A percentile compares a stretch with the other conserved stretches of the same genome.
phyloP scores from a whole-genome alignment of 92 coral and sea anemone genomes.

The Porites rus region DNA sequence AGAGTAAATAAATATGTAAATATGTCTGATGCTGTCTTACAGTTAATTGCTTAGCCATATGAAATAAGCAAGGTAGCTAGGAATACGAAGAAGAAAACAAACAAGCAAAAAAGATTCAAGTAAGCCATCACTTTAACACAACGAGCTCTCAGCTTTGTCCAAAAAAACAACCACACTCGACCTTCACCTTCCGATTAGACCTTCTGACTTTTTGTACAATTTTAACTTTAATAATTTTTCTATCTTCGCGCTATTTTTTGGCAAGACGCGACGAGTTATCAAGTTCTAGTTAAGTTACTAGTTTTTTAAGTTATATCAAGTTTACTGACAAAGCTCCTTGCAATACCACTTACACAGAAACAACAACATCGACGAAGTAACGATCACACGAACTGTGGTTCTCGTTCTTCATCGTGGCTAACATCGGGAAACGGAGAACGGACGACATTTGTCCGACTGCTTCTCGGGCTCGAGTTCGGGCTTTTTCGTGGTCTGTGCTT shows the following conservation, averaged over 20 bases:
- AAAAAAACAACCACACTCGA: not conserved
- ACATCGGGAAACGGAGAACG: conserved; percentile 84
- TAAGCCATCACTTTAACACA: no score
- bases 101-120: not conserved
- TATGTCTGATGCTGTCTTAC: not conserved
- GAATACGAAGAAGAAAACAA: not conserved
- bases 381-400: conserved; percentile 88
- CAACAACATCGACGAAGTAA: not conserved
- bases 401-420: conserved; percentile 68
- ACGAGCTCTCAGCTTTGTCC: no score
- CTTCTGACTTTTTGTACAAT: not conserved
- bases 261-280: not conserved
- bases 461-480: conserved; percentile 68
- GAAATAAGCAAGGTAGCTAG: not conserved
- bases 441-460: conserved; percentile 48
- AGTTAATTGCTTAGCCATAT: not conserved
- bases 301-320: not conserved
- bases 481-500: conserved; percentile 42
- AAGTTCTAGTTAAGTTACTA: not conserved
- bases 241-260: not conserved
- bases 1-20: not conserved
- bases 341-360: not conserved
- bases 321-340: not conserved
- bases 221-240: not conserved
- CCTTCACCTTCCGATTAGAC: not conserved